These are phyloP conservation scores for Paramisgurnus dabryanus DNA, from an alignment of 2,113 vertebrate species.

Conservation along the genomic window DNA sequence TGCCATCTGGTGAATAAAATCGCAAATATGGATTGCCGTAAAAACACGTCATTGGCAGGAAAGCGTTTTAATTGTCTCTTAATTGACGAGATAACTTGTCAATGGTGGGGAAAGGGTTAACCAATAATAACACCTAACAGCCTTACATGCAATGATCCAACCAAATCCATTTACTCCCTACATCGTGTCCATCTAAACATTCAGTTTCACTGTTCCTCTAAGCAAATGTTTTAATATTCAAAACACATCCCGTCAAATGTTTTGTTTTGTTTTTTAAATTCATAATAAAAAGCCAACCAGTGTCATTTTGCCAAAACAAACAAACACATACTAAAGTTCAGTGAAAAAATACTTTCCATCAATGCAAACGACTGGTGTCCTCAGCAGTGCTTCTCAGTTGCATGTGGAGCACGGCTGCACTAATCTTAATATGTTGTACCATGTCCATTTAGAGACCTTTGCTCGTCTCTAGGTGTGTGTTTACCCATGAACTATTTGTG, in stretches of 20 bases:
- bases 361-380: slow-evolving; percentile 4
- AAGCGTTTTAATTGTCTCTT: no score
- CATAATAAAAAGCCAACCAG: neutral
- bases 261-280: neutral
- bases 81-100: no score
- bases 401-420: neutral
- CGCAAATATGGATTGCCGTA: no score
- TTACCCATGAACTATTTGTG: slow-evolving; percentile 36
- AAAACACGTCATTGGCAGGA: no score
- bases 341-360: neutral
- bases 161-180: neutral
- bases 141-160: neutral
- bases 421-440: slow-evolving; percentile 11
- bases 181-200: neutral
- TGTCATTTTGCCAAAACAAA: neutral
- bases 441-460: slow-evolving; percentile 24
- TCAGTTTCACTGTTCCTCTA: neutral
- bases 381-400: slow-evolving; percentile 9
- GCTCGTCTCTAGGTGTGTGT: slow-evolving; percentile 32
- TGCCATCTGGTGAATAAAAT: no score
- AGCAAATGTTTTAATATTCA: neutral
- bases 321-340: neutral
- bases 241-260: neutral
- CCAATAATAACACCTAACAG: neutral
- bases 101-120: no score